phyloP scores from a whole-genome alignment of 2,113 vertebrate genomes.

The Bubo bubo region DNA sequence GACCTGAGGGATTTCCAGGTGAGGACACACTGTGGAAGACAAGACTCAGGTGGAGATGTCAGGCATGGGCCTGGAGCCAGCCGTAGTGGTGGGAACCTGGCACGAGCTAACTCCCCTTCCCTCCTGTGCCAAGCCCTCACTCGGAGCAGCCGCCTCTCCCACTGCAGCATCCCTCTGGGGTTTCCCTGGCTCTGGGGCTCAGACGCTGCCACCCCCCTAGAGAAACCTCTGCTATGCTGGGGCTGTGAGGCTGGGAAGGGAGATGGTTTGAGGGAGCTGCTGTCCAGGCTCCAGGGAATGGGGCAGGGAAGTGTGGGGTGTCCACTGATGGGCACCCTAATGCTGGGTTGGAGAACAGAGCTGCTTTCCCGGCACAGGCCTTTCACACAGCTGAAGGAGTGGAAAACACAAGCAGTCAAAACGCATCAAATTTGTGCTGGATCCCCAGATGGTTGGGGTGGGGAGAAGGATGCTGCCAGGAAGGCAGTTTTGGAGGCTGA shows the following conservation, averaged over 20 bases:
- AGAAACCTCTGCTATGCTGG: neutral
- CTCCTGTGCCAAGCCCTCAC: rapidly evolving
- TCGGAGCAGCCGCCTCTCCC: neutral
- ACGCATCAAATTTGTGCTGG: rapidly evolving
- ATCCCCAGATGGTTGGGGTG: rapidly evolving
- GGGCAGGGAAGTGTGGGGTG: neutral
- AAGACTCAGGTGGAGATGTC: neutral
- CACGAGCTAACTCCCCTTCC: neutral
- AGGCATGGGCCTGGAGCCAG: neutral
- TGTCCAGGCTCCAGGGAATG: rapidly evolving
- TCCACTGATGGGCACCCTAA: neutral
- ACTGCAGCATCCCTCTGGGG: neutral
- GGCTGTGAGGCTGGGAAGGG: neutral
- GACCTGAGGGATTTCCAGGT: neutral
- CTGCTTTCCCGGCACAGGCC: rapidly evolving
- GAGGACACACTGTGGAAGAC: neutral
- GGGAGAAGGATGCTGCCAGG: neutral
- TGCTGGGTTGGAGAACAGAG: rapidly evolving
- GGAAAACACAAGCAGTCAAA: neutral
- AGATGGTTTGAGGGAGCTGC: neutral
- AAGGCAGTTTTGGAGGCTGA: neutral
- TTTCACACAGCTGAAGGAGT: rapidly evolving
- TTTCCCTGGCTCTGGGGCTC: neutral
- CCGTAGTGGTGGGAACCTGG: rapidly evolving
- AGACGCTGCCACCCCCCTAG: neutral